Conservation (phyloP, 2,113 vertebrate genomes). For the Acanthochromis polyacanthus region DNA sequence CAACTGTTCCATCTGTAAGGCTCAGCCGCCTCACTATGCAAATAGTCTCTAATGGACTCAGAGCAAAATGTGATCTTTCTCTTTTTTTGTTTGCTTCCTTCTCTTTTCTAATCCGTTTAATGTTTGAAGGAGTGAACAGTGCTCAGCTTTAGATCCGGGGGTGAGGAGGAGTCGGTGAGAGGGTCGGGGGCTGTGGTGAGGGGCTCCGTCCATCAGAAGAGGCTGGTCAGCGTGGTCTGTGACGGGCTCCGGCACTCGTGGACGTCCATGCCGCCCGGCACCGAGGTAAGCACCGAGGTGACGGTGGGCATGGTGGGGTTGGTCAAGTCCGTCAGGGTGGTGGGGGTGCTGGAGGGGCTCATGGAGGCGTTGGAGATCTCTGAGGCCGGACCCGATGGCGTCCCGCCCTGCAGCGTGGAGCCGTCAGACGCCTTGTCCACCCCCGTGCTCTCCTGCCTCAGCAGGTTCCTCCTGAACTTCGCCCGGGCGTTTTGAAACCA, state of each 20-base stretch:
- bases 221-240: conserved; percentile 97
- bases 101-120: conserved; percentile 70
- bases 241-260: conserved; percentile 96
- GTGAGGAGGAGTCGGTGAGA: neutral
- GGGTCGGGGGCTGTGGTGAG: neutral
- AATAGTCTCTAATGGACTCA: conserved; percentile 93
- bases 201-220: conserved; percentile 92
- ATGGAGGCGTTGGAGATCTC: conserved; percentile 98
- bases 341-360: conserved; percentile 97
- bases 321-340: conserved; percentile 98
- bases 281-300: conserved; percentile 95
- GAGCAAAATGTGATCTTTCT: conserved; percentile 88
- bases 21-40: conserved; percentile 89
- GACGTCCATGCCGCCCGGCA: conserved; percentile 91
- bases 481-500: conserved; percentile 99
- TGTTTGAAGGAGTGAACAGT: conserved; percentile 54
- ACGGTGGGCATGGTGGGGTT: conserved; percentile 98
- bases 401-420: conserved; percentile 92
- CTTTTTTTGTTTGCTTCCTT: conserved; percentile 53
- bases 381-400: conserved; percentile 95
- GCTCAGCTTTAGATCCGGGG: conserved; percentile 64
- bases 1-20: conserved; percentile 83
- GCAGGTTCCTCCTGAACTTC: conserved; percentile 98
- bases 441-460: conserved; percentile 96
- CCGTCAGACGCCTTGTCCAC: conserved; percentile 95